Conservation (phyloP, 2,888 invertebrate species). For the Lithodes maja region DNA sequence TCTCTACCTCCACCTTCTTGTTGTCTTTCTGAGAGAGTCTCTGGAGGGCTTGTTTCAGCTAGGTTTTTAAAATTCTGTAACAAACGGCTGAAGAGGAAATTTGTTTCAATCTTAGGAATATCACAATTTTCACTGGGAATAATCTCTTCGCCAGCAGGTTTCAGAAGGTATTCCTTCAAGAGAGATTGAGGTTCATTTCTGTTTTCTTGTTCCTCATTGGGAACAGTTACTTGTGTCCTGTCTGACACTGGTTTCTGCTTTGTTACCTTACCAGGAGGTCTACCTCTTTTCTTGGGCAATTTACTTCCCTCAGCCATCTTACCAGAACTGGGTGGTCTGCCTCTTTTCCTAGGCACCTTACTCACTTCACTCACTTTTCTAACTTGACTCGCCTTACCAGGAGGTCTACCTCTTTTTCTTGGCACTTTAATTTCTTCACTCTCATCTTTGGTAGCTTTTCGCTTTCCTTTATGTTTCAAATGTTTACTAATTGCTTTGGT, state of each 20-base stretch:
- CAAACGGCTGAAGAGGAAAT: constrained; percentile 54
- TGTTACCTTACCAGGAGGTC: background rate
- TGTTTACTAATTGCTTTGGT: constrained; percentile 14
- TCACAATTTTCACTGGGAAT: constrained; percentile 27
- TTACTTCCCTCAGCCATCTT: background rate
- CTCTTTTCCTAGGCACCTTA: background rate
- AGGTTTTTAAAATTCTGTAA: constrained; percentile 53
- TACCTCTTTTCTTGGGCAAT: background rate
- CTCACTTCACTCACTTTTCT: background rate
- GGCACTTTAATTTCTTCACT: background rate
- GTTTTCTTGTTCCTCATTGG: background rate
- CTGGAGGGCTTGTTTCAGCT: constrained; percentile 35
- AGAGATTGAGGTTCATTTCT: constrained; percentile 38
- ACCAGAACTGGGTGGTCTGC: background rate
- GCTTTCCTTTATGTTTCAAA: constrained; percentile 3
- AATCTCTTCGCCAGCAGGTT: constrained; percentile 51
- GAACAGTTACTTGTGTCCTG: background rate
- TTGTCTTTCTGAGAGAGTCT: background rate
- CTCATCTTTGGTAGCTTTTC: background rate
- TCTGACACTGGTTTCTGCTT: background rate
- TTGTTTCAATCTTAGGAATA: constrained; percentile 48
- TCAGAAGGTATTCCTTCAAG: constrained; percentile 57
- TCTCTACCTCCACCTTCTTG: background rate
- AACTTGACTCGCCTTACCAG: background rate
- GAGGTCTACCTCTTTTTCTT: background rate